Evolutionary conservation across 2,888 invertebrate genomes (phyloP).

Genomic region (Rhodophaea formosa): DNA sequence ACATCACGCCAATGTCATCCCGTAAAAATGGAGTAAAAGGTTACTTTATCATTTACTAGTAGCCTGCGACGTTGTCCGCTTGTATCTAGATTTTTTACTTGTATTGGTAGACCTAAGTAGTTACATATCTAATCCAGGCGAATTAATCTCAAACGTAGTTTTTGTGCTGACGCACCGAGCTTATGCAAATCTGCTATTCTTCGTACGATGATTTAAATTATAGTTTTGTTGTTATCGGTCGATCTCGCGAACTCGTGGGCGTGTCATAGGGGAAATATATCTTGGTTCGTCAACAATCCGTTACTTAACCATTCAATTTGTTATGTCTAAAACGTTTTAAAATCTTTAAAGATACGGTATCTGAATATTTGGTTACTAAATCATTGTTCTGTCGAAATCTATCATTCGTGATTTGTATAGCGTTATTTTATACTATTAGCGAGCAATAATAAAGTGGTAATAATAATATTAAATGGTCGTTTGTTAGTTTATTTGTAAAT

Average conservation of each 20-base stretch:
- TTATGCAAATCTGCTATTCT: slow-evolving; percentile 41
- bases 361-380: background rate
- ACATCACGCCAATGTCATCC: no score
- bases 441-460: no score
- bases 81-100: no score
- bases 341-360: background rate
- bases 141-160: slow-evolving; percentile 20
- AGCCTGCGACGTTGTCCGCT: no score
- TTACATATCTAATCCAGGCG: background rate
- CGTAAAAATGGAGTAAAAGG: no score
- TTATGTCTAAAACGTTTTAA: background rate
- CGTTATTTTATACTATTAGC: background rate
- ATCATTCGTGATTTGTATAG: background rate
- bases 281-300: slow-evolving; percentile 2
- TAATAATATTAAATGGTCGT: no score
- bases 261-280: slow-evolving; percentile 16
- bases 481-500: no score
- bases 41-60: no score
- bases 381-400: background rate
- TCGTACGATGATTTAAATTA: slow-evolving; percentile 34
- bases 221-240: slow-evolving; percentile 24
- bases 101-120: no score
- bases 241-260: slow-evolving; percentile 15
- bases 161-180: slow-evolving; percentile 29
- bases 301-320: slow-evolving; percentile 8